phyloP scores from a whole-genome alignment of 2,888 invertebrate genomes.

The Dryococelus australis region DNA sequence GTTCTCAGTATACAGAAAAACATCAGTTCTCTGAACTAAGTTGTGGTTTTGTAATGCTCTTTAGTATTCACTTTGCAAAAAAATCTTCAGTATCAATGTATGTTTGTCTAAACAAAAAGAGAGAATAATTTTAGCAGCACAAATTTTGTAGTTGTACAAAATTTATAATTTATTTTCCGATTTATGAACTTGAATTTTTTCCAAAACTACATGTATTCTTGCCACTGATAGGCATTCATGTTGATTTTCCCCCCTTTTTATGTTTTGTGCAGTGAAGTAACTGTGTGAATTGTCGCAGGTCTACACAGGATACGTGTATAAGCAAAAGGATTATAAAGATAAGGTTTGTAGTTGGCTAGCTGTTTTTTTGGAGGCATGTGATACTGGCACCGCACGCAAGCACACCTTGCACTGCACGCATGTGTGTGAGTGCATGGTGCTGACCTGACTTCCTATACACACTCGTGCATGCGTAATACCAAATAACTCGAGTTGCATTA shows the following conservation, averaged over 20 bases:
- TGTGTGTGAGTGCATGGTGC: background rate
- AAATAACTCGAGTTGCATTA: background rate
- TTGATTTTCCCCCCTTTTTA: background rate
- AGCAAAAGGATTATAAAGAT: slow-evolving; percentile 53
- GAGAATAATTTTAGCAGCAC: too few relatives aligned
- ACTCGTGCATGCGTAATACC: background rate
- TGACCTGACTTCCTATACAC: background rate
- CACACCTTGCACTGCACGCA: slow-evolving; percentile 10
- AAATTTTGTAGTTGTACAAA: too few relatives aligned
- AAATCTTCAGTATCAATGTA: too few relatives aligned
- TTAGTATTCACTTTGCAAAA: too few relatives aligned
- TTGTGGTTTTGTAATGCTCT: too few relatives aligned
- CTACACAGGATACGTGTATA: slow-evolving; percentile 71
- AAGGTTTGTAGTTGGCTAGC: slow-evolving; percentile 36
- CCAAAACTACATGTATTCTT: background rate
- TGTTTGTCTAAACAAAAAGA: too few relatives aligned
- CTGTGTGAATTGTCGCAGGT: slow-evolving; percentile 58
- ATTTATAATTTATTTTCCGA: too few relatives aligned
- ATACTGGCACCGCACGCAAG: background rate
- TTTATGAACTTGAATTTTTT: too few relatives aligned
- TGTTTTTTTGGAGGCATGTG: slow-evolving; percentile 4
- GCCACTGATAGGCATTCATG: background rate
- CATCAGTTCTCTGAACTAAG: too few relatives aligned
- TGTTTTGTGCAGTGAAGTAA: slow-evolving; percentile 5
- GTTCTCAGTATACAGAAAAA: too few relatives aligned